Evolutionary conservation across 2,797 vertebrate genomes (phyloP), one percentile per base, ranked within the genome.

Genomic region (Muscicapa comitata): DNA sequence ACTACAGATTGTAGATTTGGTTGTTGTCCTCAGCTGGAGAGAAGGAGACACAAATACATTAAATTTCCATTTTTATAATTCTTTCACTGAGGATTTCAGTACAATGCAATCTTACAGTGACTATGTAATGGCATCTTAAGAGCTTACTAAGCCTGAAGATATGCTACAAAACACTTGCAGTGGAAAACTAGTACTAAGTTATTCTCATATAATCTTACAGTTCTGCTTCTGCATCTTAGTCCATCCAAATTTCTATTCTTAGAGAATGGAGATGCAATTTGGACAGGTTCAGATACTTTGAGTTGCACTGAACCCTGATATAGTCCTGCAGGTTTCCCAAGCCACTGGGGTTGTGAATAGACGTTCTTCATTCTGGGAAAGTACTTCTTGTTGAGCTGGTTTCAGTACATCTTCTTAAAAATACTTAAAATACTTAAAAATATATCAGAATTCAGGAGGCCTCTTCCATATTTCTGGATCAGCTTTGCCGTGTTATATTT

Each of bases 291-390:
- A 68, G 57, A 57, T 63, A 54, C n/a, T 67, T 33, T 4, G 16
- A 63, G 13, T 35, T 62, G 3, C 24, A 11, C 5, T 42, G 29
- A 57, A n/a, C 19, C 23, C 7, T 66, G 48, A 24, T 1, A 0
- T 10, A 85, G 35, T n/a, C 14, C 38, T 86, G 29, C 11, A 45
- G 4, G 3, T 72, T 68, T 86, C 9, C 13, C 25, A 68, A 40
- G 38, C 14, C 0, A 0, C 0, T 51, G 7, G 3, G 18, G 9
- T 50, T 28, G 42, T 59, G 13, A 82, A 28, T 24, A 21, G 29
- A 40, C 51, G 13, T 47, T 78, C 31, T 29, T 38, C 7, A 37
- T 63, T 45, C 18, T 10, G 1, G 24, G 14, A 54, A 88, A 82
- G 25, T n/a, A 40, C 3, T 75, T 74, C 24, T 72, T 54, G 11